A percentile compares a stretch with the other conserved stretches of the same genome.
Evolutionary conservation across 2,113 vertebrate species (phyloP).

Genomic region (Larimichthys polyactis): DNA sequence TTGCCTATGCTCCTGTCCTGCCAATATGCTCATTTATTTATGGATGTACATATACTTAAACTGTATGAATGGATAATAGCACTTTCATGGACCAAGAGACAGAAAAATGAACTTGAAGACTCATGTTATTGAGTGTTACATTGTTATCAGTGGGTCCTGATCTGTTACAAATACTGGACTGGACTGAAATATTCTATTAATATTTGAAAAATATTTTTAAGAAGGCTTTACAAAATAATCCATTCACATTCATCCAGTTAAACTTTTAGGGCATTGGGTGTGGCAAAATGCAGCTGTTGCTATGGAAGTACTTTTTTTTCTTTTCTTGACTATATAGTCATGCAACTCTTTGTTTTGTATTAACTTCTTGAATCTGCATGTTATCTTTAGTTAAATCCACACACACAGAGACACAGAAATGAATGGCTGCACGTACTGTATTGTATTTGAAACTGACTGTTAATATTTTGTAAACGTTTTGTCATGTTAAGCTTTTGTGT

Average conservation of each 20-base stretch:
- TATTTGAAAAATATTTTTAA: not conserved
- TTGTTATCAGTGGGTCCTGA: constrained; percentile 17
- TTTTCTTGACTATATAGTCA: not conserved
- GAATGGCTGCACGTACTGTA: constrained; percentile 14
- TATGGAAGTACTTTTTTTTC: not conserved
- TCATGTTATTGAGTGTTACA: constrained; percentile 22
- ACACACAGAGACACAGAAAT: not conserved
- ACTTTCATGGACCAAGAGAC: constrained; percentile 35
- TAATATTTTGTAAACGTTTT: constrained; percentile 35
- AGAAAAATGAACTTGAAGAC: not conserved
- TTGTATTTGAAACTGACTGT: constrained; percentile 22
- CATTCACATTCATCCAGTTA: not conserved
- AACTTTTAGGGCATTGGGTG: constrained; percentile 15
- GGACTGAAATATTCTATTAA: constrained; percentile 6
- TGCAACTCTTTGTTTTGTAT: constrained; percentile 27
- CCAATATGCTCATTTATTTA: constrained; percentile 16
- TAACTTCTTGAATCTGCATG: constrained; percentile 36
- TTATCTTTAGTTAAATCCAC: constrained; percentile 1
- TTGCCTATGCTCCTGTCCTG: not conserved
- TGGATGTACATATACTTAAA: constrained; percentile 25
- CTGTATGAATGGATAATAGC: constrained; percentile 13
- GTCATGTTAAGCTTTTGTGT: constrained; percentile 12
- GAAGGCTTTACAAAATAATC: constrained; percentile 5
- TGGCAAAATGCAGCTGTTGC: not conserved
- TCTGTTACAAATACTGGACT: constrained; percentile 48